Conservation (phyloP, 2,797 vertebrate species). For the Periparus ater region DNA sequence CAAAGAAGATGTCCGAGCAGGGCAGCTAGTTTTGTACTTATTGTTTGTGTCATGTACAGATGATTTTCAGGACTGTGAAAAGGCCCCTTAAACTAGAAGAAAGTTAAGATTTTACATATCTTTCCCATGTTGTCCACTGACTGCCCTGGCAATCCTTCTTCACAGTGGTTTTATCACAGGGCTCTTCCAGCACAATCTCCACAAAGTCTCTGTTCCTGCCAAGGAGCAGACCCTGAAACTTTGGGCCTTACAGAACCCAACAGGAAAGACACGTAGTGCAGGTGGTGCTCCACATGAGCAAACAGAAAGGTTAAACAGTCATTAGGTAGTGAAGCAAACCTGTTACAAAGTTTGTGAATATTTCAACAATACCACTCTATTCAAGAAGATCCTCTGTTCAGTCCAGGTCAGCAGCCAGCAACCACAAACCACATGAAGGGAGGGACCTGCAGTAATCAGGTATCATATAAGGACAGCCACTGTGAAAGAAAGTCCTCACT, state of each 20-base stretch:
- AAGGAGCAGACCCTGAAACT: background rate
- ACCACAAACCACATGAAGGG: background rate
- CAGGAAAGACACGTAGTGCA: background rate
- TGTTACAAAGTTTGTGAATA: background rate
- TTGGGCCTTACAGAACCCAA: background rate
- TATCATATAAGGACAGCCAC: background rate
- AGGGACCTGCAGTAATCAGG: background rate
- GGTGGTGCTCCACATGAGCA: background rate
- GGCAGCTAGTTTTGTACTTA: background rate
- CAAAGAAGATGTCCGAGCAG: background rate
- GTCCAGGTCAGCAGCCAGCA: background rate
- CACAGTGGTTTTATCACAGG: background rate
- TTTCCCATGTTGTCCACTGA: background rate
- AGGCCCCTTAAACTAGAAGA: background rate
- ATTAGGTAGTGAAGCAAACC: background rate
- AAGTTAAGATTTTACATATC: background rate
- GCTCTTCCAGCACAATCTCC: background rate
- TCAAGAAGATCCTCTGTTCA: background rate
- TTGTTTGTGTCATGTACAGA: background rate
- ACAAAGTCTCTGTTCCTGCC: background rate
- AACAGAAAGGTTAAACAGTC: background rate
- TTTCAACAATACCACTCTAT: background rate
- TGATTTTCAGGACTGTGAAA: background rate
- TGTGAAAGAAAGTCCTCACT: background rate
- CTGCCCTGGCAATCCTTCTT: background rate